phyloP scores from a whole-genome alignment of 2,797 vertebrate species.

The Myotis vivesi region DNA sequence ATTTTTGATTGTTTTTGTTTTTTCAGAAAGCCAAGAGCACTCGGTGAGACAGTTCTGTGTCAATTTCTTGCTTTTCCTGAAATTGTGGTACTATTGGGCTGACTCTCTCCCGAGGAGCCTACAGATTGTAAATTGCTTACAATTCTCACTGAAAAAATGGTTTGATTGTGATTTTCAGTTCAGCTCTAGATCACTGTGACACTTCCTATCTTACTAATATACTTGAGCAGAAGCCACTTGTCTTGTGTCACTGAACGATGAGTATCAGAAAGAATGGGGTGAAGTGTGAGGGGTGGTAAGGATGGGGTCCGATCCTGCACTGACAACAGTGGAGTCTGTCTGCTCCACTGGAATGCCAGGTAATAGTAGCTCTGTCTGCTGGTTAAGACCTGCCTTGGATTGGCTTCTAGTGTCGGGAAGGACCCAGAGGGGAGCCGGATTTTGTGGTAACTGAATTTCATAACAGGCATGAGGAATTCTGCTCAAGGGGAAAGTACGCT shows the following conservation, averaged over 20 bases:
- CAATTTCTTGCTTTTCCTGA: not conserved
- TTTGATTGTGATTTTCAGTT: constrained; percentile 30
- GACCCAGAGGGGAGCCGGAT: not conserved
- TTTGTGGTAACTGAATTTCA: constrained; percentile 7
- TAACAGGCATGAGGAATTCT: not conserved
- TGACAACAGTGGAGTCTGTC: not conserved
- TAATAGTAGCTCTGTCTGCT: not conserved
- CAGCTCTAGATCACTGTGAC: not conserved
- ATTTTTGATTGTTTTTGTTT: not conserved
- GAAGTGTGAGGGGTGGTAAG: not conserved
- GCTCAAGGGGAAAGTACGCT: not conserved
- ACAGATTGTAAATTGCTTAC: not conserved
- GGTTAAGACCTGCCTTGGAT: not conserved
- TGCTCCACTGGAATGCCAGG: not conserved
- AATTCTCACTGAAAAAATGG: not conserved
- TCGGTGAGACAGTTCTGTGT: not conserved
- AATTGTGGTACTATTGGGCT: not conserved
- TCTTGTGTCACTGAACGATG: not conserved
- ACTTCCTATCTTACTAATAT: not conserved
- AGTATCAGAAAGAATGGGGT: not conserved
- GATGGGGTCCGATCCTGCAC: not conserved
- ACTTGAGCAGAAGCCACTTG: not conserved
- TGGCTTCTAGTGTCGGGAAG: not conserved
- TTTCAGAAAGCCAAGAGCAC: not conserved
- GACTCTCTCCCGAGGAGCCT: constrained; percentile 7